Percentiles rank a stretch among this genome's conserved stretches.
phyloP scores from a whole-genome alignment of 1,140 invertebrate species.

The Drosophila melanica region DNA sequence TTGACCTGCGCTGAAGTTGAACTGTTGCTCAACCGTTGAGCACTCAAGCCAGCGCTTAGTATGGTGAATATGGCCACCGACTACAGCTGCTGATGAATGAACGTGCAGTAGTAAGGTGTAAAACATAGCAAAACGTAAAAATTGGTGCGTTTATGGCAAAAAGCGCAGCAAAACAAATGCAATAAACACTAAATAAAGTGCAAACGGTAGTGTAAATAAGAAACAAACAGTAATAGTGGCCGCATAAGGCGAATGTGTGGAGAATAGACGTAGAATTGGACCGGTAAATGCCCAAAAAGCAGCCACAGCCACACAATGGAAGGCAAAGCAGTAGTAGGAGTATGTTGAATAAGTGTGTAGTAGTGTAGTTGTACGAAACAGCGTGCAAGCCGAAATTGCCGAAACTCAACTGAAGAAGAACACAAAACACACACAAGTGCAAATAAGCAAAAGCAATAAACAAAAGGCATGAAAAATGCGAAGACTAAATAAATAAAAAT shows the following conservation, averaged over 20 bases:
- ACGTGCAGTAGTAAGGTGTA: conserved; percentile 67
- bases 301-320: conserved; percentile 42
- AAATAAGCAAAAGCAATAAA: conserved; percentile 33
- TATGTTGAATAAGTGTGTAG: conserved; percentile 64
- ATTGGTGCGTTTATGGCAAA: conserved; percentile 26
- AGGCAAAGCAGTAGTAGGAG: conserved; percentile 56
- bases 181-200: conserved; percentile 18
- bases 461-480: conserved; percentile 24
- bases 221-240: background rate
- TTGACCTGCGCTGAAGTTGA: background rate
- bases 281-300: conserved; percentile 47
- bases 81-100: conserved; percentile 73
- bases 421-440: conserved; percentile 49
- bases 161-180: conserved; percentile 38
- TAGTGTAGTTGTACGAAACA: conserved; percentile 75
- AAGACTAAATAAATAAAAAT: conserved; percentile 33
- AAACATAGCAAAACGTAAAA: conserved; percentile 65
- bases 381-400: conserved; percentile 45
- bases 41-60: background rate
- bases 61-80: conserved; percentile 31
- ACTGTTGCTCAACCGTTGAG: conserved; percentile 38
- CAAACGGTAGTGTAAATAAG: background rate
- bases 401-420: conserved; percentile 45
- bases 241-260: background rate
- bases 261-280: conserved; percentile 13